Conservation (phyloP, 2,797 vertebrate genomes). For the Xyrichtys novacula region DNA sequence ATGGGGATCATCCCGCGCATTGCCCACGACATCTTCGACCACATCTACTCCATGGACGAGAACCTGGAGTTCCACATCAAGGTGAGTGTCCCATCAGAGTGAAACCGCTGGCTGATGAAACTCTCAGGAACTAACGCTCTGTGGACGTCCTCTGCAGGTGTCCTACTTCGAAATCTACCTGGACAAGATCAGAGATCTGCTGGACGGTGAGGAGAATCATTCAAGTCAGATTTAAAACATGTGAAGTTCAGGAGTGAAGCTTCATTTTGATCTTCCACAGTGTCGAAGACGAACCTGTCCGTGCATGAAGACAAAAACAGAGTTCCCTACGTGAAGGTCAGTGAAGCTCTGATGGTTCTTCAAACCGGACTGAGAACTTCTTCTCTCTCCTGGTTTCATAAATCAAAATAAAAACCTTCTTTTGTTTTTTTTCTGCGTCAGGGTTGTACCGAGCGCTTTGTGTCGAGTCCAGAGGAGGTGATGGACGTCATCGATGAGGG, state of each 20-base stretch:
- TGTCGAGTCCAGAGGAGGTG: conserved; percentile 94
- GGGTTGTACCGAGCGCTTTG: conserved; percentile 94
- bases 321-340: conserved; percentile 95
- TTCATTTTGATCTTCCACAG: conserved; percentile 75
- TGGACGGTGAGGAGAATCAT: conserved; percentile 85
- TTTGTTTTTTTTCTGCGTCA: conserved; percentile 21
- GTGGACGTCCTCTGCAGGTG: conserved; percentile 81
- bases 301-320: conserved; percentile 96
- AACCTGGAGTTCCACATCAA: conserved; percentile 98
- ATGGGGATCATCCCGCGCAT: conserved; percentile 98
- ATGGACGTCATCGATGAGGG: conserved; percentile 97
- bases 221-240: not conserved
- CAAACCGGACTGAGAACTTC: not conserved
- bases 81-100: too few relatives aligned
- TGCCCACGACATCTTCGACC: conserved; percentile 94
- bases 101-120: too few relatives aligned
- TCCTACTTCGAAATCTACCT: conserved; percentile 96
- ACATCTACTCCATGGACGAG: conserved; percentile 98
- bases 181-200: conserved; percentile 95
- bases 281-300: conserved; percentile 94
- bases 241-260: too few relatives aligned
- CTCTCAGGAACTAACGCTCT: too few relatives aligned
- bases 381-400: too few relatives aligned
- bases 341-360: conserved; percentile 9
- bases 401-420: too few relatives aligned